Evolutionary conservation across 2,888 invertebrate species (phyloP), one percentile per base, ranked within the genome.

Genomic region (Callyntrura guangdongensis): DNA sequence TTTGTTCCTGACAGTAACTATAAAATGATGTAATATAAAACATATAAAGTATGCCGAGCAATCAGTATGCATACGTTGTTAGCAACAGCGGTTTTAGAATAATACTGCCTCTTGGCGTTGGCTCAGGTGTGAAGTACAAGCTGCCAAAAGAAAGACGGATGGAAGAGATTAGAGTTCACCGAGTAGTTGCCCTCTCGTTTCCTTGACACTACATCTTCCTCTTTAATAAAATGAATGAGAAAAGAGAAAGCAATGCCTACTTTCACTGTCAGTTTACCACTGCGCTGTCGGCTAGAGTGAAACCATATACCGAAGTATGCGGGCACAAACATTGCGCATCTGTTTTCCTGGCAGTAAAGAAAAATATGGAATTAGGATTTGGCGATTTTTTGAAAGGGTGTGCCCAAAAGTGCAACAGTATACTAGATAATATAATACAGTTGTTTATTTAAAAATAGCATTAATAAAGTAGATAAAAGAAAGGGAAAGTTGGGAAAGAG

Each of bases 81-180:
- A 59, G 59, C 59, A 59, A 6, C 17, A 17, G 14, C 59, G 36
- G 36, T 36, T 45, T 74, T 9, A 74, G 17, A 6, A 79, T 20
- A n/a, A 11, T 17, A 22, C 22, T 22, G 14, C 22, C 11, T 45
- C 36, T 82, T 82, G 45, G 53, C 56, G 36, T 53, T 59, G 59
- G 82, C 82, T 82, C 88, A 88, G 88, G 88, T 88, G 88, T 88
- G 82, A 88, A 88, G 88, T 56, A 82, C 88, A 88, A 67, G 88
- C 88, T 88, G 81, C 69, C 88, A 88, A 82, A 47, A 59, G 72
- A 88, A 86, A 88, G 88, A 88, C 56, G 82, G 72, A 82, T 88
- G 82, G 67, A 72, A 45, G 22, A 88, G 88, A 88, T 88, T 88
- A 81, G 69, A 88, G 88, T 72, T 88, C 56, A 36, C 47, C 11